These are phyloP conservation scores for Dasyprocta punctata DNA, from an alignment of 2,113 vertebrate genomes.

Conservation along the genomic window DNA sequence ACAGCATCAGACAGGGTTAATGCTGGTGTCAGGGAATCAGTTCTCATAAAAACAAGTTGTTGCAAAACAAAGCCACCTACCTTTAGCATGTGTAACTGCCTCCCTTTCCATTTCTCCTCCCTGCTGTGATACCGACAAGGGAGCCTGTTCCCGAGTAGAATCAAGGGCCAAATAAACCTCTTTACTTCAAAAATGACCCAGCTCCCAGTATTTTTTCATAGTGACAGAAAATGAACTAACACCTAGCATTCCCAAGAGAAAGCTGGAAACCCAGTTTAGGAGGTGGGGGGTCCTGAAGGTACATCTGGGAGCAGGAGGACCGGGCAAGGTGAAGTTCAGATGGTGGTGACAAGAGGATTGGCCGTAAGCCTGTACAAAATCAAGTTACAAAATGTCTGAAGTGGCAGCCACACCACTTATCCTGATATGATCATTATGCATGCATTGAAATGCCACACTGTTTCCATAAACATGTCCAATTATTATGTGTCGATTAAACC, in stretches of 20 bases:
- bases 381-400: neutral
- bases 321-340: neutral
- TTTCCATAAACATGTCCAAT: neutral
- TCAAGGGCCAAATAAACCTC: neutral
- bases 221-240: neutral
- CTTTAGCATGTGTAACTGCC: neutral
- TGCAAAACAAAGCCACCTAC: too few relatives aligned
- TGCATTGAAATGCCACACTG: neutral
- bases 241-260: neutral
- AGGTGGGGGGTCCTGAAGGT: fast-evolving
- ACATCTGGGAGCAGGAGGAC: neutral
- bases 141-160: neutral
- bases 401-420: neutral
- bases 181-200: neutral
- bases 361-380: neutral
- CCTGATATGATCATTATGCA: neutral
- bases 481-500: neutral
- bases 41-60: neutral
- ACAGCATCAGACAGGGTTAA: neutral
- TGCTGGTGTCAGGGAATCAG: neutral
- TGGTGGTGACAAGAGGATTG: neutral
- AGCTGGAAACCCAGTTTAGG: too few relatives aligned
- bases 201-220: neutral
- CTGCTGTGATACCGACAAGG: neutral
- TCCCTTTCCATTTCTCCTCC: neutral